Conservation (phyloP, 2,797 vertebrate species). For the Eurystomus glaucurus region DNA sequence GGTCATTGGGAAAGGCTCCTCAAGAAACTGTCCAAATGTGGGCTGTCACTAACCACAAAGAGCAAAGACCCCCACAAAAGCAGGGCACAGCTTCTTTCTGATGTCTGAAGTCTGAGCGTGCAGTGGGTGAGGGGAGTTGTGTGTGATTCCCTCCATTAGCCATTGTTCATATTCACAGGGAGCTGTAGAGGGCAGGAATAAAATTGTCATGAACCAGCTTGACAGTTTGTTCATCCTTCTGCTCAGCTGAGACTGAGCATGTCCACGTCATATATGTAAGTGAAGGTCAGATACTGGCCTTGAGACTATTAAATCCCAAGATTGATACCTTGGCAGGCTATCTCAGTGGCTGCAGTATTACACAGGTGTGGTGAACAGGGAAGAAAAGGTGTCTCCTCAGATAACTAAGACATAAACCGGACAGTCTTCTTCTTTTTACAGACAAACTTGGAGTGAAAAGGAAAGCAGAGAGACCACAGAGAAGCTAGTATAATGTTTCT, state of each 20-base stretch:
- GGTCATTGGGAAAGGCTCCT: not conserved
- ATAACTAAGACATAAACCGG: not conserved
- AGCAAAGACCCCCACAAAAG: not conserved
- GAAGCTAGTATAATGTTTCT: not conserved
- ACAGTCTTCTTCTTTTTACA: not conserved
- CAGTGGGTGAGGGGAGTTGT: not conserved
- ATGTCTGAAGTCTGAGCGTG: not conserved
- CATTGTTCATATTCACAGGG: not conserved
- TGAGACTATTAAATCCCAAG: fast-evolving
- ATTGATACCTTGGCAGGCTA: not conserved
- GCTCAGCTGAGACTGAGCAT: not conserved
- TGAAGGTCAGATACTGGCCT: not conserved
- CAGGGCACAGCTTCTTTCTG: not conserved
- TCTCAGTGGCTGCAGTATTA: not conserved
- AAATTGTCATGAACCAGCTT: not conserved
- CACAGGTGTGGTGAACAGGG: not conserved
- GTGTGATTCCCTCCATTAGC: not conserved
- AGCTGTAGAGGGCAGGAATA: not conserved
- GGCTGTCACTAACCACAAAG: not conserved
- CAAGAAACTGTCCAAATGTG: not conserved
- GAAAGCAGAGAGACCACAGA: not conserved
- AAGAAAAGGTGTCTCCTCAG: not conserved
- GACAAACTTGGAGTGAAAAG: not conserved
- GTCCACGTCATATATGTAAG: too few species aligned
- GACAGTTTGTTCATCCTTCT: not conserved